Evolutionary conservation across 2,797 vertebrate genomes (phyloP).

Genomic region (Hypotaenidia okinawae): DNA sequence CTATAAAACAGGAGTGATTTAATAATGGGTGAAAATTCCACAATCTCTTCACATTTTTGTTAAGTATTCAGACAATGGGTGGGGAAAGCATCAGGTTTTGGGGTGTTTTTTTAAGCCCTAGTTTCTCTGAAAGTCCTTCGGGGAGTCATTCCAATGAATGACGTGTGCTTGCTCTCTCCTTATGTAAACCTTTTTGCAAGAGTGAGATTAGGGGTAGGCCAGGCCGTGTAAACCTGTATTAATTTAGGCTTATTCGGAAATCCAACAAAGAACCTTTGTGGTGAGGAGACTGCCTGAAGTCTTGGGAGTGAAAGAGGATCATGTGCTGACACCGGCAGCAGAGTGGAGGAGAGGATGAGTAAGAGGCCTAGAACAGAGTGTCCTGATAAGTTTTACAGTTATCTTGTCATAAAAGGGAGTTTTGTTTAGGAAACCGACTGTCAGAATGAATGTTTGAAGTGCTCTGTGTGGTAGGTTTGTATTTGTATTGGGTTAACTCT

Average conservation of each 20-base stretch:
- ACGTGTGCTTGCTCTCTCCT: neutral
- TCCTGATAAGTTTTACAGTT: neutral
- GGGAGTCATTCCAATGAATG: neutral
- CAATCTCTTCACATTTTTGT: neutral
- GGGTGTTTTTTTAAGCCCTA: neutral
- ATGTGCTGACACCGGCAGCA: neutral
- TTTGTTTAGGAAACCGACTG: neutral
- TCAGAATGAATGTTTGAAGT: too few species aligned
- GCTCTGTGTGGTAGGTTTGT: neutral
- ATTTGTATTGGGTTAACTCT: accelerated
- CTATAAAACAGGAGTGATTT: neutral
- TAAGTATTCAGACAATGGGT: neutral
- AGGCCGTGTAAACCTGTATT: neutral
- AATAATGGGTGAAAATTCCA: neutral
- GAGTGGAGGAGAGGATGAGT: neutral
- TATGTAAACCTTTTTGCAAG: neutral
- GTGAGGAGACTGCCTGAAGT: neutral
- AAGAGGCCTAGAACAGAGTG: neutral
- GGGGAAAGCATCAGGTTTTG: neutral
- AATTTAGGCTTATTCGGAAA: neutral
- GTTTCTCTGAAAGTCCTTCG: neutral
- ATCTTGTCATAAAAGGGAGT: neutral
- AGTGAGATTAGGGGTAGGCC: neutral
- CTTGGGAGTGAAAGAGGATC: neutral
- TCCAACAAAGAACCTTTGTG: conserved; percentile 32